These are phyloP conservation scores for Alexandromys fortis DNA, from an alignment of 2,113 vertebrate genomes.

Conservation along the genomic window DNA sequence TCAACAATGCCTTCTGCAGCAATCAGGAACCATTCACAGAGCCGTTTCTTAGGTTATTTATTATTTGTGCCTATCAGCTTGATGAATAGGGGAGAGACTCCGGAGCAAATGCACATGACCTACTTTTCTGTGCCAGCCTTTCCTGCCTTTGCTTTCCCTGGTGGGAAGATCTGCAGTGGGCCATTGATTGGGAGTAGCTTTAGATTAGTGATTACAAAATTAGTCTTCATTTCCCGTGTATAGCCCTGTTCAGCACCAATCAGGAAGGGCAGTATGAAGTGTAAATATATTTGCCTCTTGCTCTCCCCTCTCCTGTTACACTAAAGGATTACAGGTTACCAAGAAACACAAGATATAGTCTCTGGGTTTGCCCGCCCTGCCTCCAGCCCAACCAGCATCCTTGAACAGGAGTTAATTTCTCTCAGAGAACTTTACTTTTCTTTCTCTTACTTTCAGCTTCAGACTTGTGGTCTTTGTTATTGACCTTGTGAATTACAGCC, in stretches of 20 bases:
- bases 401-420: constrained; percentile 57
- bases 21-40: constrained; percentile 65
- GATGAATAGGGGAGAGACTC: background rate
- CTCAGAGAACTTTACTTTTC: constrained; percentile 62
- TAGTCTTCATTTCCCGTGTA: constrained; percentile 74
- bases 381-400: background rate
- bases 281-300: constrained; percentile 60
- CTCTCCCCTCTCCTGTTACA: constrained; percentile 44
- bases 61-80: constrained; percentile 41
- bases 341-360: constrained; percentile 24
- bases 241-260: constrained; percentile 71
- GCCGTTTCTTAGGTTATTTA: constrained; percentile 15
- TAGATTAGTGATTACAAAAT: constrained; percentile 68
- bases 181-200: constrained; percentile 66
- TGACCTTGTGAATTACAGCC: constrained; percentile 58
- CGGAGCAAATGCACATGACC: background rate
- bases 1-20: constrained; percentile 56
- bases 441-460: constrained; percentile 50
- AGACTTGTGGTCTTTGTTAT: constrained; percentile 26
- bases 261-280: constrained; percentile 50
- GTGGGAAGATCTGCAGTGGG: background rate
- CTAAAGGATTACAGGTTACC: background rate
- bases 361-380: no score
- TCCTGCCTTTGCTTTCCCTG: background rate
- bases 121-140: constrained; percentile 14